These are phyloP conservation scores for Alviniconcha marisindica DNA, from an alignment of 1,140 invertebrate species.

Conservation along the genomic window DNA sequence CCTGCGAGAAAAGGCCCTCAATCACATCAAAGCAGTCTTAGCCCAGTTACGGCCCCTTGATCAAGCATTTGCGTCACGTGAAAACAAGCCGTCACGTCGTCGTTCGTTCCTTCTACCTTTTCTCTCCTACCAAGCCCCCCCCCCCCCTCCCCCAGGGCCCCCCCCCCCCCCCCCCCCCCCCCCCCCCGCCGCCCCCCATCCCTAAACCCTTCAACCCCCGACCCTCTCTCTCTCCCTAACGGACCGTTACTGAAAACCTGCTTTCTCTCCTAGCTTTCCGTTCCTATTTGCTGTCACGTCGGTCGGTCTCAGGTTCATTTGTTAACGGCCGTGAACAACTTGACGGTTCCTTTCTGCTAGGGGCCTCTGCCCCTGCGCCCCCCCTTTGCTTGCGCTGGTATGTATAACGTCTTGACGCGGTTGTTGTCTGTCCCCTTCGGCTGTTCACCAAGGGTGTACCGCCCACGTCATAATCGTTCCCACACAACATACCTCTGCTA, in stretches of 20 bases:
- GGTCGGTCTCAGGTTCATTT: not conserved
- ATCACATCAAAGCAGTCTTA: slow-evolving; percentile 27
- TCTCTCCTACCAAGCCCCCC: no score
- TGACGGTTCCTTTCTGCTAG: slow-evolving; percentile 17
- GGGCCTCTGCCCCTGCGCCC: no score
- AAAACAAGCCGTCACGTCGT: slow-evolving; percentile 27
- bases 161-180: no score
- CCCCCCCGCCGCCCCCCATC: not conserved
- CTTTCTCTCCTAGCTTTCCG: no score
- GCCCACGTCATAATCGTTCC: slow-evolving; percentile 6
- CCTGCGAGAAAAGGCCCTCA: slow-evolving; percentile 14
- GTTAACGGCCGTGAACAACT: not conserved
- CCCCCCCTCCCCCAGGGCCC: no score
- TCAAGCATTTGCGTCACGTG: slow-evolving; percentile 29
- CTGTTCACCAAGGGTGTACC: slow-evolving; percentile 17
- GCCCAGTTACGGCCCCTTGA: slow-evolving; percentile 20
- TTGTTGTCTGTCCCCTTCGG: no score
- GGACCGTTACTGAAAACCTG: no score
- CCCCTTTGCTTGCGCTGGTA: no score
- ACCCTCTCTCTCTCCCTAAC: slow-evolving; percentile 4
- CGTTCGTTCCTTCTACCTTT: not conserved
- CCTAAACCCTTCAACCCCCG: not conserved
- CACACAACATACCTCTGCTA: slow-evolving; percentile 7
- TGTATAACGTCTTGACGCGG: no score
- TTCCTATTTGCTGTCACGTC: no score